Base-by-base conservation (phyloP, 92 coral and sea anemone genomes). In the Bergia puertoricense region DNA sequence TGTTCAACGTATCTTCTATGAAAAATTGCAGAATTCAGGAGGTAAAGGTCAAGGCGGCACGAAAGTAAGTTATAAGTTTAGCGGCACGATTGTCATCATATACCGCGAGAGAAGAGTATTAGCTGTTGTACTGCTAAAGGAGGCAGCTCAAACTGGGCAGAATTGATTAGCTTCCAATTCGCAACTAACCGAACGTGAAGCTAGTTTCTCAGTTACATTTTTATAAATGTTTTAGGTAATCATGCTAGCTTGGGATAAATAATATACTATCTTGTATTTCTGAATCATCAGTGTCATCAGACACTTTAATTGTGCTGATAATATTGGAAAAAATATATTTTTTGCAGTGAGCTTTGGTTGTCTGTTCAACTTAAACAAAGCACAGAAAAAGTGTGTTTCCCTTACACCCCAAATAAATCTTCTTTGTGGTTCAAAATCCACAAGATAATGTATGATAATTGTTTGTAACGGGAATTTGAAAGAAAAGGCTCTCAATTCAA, bases 31-130 rank as follows among this genome's bases (percentile, higher is more conserved):
- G 85, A 81, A 81, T 57, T 81, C 85, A 62, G 85, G 85, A 81
- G 85, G 74, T 81, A 81, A 81, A 81, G 85, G 85, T 62, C 85
- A 81, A 81, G 85, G 85, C 68, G 85, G 85, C 85, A 81, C 85
- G 16, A 81, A 81, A 81, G 85, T 81, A 81, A 81, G 85, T 81
- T 59, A 62, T 16, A 18, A 43, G 48, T 9, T 62, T n/a, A 43
- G 40, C 81, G 50, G 81, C 56, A 62, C 8, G 30, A 62, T 1
- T 62, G 66, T 57, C 20, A 62, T 62, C 30, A 62, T 62, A 7
- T 54, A 54, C 59, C 20, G 69, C 18, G 8, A 22, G 30, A 73
- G n/a, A 37, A 36, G n/a, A 73, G n/a, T 37, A 62, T 2, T 54
- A 54, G 14, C 16, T 54, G 59, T 54, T 15, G 59, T 54, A 54